Percentiles rank a stretch among this genome's conserved stretches.
Evolutionary conservation across 2,888 invertebrate genomes (phyloP).

Genomic region (Scaeva pyrastri): DNA sequence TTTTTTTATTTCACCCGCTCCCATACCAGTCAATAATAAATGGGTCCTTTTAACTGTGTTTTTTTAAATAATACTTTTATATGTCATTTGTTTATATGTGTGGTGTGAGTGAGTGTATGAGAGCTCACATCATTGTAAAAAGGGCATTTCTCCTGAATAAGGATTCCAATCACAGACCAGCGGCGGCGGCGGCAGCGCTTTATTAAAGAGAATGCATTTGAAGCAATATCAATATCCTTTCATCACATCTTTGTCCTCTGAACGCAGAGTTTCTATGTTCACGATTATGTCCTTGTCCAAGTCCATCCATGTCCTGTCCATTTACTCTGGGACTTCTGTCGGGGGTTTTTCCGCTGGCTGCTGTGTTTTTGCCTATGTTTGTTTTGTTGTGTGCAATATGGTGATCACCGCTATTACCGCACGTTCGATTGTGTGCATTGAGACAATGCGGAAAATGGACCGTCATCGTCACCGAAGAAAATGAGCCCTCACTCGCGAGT

Average conservation of each 20-base stretch:
- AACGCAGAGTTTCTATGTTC: not conserved
- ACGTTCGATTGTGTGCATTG: slow-evolving; percentile 27
- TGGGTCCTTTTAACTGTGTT: slow-evolving; percentile 30
- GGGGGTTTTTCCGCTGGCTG: not conserved
- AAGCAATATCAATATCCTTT: slow-evolving; percentile 57
- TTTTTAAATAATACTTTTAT: not conserved
- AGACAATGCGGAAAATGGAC: slow-evolving; percentile 54
- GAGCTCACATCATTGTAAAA: slow-evolving; percentile 60
- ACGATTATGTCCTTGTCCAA: too few species aligned
- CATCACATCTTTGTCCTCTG: slow-evolving; percentile 3
- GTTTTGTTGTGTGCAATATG: slow-evolving; percentile 5
- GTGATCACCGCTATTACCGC: slow-evolving; percentile 31
- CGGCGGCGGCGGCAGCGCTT: too few species aligned
- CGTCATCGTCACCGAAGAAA: slow-evolving; percentile 34
- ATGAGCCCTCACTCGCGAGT: slow-evolving; percentile 7
- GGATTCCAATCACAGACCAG: not conserved
- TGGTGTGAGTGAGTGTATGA: not conserved
- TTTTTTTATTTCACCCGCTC: slow-evolving; percentile 38
- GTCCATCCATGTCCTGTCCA: too few species aligned
- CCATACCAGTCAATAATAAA: slow-evolving; percentile 58
- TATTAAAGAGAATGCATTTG: slow-evolving; percentile 29
- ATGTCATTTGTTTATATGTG: not conserved
- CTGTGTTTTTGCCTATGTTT: not conserved
- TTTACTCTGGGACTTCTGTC: not conserved
- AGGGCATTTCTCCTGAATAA: slow-evolving; percentile 8